Conservation (phyloP, 1,140 invertebrate genomes). For the Zaprionus taronus region DNA sequence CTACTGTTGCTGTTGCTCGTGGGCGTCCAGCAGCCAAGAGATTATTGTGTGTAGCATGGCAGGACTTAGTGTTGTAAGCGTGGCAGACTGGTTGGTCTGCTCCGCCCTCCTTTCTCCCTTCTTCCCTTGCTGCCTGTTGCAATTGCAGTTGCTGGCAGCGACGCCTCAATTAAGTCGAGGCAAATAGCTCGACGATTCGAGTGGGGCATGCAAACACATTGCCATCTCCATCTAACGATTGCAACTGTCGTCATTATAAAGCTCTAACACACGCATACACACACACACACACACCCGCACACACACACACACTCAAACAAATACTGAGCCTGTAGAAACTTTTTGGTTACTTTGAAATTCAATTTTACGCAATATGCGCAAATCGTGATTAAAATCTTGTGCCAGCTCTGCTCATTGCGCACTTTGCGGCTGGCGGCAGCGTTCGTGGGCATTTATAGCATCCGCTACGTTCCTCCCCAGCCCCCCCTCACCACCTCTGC, state of each 20-base stretch:
- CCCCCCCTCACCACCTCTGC: too few relatives aligned
- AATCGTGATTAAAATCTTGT: constrained; percentile 78
- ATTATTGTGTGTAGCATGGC: constrained; percentile 61
- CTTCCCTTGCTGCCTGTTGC: background rate
- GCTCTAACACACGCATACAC: background rate
- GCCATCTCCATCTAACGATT: constrained; percentile 21
- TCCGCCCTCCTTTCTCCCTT: background rate
- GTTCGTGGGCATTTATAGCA: constrained; percentile 15
- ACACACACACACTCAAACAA: constrained; percentile 7
- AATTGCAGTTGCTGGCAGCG: background rate
- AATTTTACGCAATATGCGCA: constrained; percentile 82
- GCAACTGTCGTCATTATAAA: constrained; percentile 61
- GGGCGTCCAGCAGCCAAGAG: constrained; percentile 41
- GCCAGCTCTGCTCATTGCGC: constrained; percentile 55
- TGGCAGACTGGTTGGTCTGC: constrained; percentile 16
- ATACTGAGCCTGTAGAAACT: constrained; percentile 42
- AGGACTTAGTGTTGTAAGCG: constrained; percentile 67
- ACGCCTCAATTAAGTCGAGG: constrained; percentile 64
- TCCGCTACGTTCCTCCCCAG: too few relatives aligned
- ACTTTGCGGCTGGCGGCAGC: constrained; percentile 43
- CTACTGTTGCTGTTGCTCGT: constrained; percentile 7
- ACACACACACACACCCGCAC: background rate
- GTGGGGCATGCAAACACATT: constrained; percentile 59
- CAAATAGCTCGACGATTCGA: constrained; percentile 49
- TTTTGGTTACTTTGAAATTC: constrained; percentile 80